These are phyloP conservation scores for Thymelicus sylvestris DNA, from an alignment of 2,888 invertebrate genomes.

Conservation along the genomic window DNA sequence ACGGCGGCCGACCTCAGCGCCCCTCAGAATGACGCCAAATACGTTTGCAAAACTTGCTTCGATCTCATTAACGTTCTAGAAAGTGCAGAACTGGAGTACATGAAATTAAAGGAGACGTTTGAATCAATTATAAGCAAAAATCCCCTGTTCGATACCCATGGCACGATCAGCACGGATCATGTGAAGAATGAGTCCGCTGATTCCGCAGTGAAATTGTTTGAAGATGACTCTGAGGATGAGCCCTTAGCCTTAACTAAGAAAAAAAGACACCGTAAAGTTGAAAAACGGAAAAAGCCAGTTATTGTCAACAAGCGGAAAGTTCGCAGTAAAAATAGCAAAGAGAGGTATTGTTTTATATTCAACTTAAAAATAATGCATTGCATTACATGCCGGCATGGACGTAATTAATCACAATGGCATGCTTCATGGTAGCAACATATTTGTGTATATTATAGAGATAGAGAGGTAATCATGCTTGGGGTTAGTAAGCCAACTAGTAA, in stretches of 20 bases:
- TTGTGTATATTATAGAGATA: no score
- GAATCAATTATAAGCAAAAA: slow-evolving; percentile 71
- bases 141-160: slow-evolving; percentile 60
- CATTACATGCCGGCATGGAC: no score
- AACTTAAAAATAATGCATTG: background rate
- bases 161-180: slow-evolving; percentile 55
- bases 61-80: slow-evolving; percentile 72
- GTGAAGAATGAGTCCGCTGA: slow-evolving; percentile 47
- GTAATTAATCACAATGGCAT: no score
- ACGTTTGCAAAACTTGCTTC: slow-evolving; percentile 66
- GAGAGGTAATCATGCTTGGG: no score
- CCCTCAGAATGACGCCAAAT: slow-evolving; percentile 53
- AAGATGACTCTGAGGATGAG: slow-evolving; percentile 67
- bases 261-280: slow-evolving; percentile 59
- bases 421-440: no score
- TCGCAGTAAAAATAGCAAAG: slow-evolving; percentile 46
- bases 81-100: slow-evolving; percentile 70
- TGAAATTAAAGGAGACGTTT: slow-evolving; percentile 68
- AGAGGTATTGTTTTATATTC: slow-evolving; percentile 46
- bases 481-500: no score
- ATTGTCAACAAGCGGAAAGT: slow-evolving; percentile 50
- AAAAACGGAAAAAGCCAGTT: slow-evolving; percentile 66
- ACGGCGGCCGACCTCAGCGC: slow-evolving; percentile 55
- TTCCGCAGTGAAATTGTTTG: slow-evolving; percentile 40
- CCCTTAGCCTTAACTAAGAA: slow-evolving; percentile 68